Evolutionary conservation across 2,888 invertebrate species (phyloP).

Genomic region (Stictocephala bisonia): DNA sequence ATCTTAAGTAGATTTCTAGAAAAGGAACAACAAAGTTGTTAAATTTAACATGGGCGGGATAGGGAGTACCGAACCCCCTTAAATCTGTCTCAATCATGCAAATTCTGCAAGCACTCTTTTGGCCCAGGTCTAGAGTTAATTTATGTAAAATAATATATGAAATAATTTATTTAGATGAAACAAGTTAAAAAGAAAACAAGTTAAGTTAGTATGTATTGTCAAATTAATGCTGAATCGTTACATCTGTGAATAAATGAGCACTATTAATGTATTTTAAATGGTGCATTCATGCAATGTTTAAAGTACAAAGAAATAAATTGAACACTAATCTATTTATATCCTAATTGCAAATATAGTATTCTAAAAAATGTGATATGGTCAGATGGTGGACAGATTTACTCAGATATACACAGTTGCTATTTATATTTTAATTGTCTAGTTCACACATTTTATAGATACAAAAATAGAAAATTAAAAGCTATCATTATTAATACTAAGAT

Average conservation of each 20-base stretch:
- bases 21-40: no score
- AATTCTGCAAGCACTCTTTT: no score
- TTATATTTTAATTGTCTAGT: background rate
- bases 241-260: background rate
- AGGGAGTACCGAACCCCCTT: no score
- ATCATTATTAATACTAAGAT: conserved; percentile 28
- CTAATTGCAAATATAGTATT: background rate
- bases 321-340: no score
- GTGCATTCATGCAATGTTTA: background rate
- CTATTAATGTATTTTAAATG: background rate
- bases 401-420: conserved; percentile 21
- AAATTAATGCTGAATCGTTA: background rate
- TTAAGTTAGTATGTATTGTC: no score
- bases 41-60: no score
- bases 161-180: no score
- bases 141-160: no score
- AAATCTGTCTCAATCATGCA: no score
- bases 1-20: no score
- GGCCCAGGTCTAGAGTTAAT: no score
- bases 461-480: conserved; percentile 44
- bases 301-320: background rate
- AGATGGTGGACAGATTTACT: conserved; percentile 34
- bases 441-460: conserved; percentile 31
- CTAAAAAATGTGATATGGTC: conserved; percentile 42
- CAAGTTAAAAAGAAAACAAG: no score